phyloP scores from a whole-genome alignment of 2,113 vertebrate genomes.

The Diadophis punctatus region DNA sequence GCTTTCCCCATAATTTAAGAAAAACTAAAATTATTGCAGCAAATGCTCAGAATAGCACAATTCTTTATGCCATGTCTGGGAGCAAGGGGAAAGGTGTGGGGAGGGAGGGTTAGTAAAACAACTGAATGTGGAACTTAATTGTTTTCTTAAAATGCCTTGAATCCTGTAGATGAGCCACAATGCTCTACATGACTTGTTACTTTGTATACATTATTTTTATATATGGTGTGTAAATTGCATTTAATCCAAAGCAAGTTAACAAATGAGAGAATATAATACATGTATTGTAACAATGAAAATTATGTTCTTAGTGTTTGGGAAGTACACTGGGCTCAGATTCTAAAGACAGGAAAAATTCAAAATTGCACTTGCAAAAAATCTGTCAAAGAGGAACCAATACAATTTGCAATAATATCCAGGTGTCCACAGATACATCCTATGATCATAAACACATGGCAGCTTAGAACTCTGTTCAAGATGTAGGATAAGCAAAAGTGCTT shows the following conservation, averaged over 20 bases:
- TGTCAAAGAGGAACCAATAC: too few relatives aligned
- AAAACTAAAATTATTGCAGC: conserved; percentile 1
- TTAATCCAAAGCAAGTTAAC: conserved; percentile 37
- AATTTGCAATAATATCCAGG: background rate
- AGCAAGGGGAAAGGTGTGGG: background rate
- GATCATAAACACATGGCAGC: background rate
- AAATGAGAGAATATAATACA: conserved; percentile 50
- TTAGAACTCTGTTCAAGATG: background rate
- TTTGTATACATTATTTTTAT: conserved; percentile 70
- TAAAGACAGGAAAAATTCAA: background rate
- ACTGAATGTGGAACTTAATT: conserved; percentile 49
- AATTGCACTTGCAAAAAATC: background rate
- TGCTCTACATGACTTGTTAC: conserved; percentile 20
- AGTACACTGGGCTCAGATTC: background rate
- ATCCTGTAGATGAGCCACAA: conserved; percentile 32
- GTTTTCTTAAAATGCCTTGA: conserved; percentile 43
- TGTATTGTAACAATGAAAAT: background rate
- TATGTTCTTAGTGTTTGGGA: background rate
- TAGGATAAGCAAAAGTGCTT: too few relatives aligned
- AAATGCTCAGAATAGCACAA: background rate
- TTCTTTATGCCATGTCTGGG: background rate
- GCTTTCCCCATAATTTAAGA: conserved; percentile 43
- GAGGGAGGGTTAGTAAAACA: background rate
- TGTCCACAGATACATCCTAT: background rate
- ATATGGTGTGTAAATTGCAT: conserved; percentile 35